Evolutionary conservation across 2,113 vertebrate species (phyloP).

Genomic region (Amblyopsis rosae): DNA sequence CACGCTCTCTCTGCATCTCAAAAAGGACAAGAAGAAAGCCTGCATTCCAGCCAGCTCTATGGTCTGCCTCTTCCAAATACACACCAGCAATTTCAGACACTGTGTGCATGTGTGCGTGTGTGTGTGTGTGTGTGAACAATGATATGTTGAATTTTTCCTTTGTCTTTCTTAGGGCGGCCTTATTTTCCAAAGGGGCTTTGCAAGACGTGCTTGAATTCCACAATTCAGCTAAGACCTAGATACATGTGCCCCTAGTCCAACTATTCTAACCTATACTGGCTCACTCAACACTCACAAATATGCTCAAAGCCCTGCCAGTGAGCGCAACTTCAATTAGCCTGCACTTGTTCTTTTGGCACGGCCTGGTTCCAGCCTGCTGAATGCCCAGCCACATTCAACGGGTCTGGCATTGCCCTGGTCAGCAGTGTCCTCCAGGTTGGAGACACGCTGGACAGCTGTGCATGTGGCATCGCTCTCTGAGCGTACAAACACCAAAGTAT

Average conservation of each 20-base stretch:
- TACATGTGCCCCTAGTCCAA: slow-evolving; percentile 1
- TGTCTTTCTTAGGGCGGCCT: slow-evolving; percentile 7
- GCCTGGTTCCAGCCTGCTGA: too few relatives aligned
- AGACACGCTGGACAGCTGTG: too few relatives aligned
- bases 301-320: too few relatives aligned
- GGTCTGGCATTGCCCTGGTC: too few relatives aligned
- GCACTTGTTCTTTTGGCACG: too few relatives aligned
- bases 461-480: too few relatives aligned
- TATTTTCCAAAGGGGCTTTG: slow-evolving; percentile 33
- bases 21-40: background rate
- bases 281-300: too few relatives aligned
- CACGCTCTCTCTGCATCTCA: slow-evolving; percentile 16
- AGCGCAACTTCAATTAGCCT: too few relatives aligned
- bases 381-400: too few relatives aligned
- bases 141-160: background rate
- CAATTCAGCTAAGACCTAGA: slow-evolving; percentile 19
- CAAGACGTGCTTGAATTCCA: slow-evolving; percentile 24
- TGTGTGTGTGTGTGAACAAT: background rate
- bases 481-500: too few relatives aligned
- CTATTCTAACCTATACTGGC: background rate
- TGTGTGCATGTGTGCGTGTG: too few relatives aligned
- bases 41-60: slow-evolving; percentile 25
- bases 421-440: too few relatives aligned
- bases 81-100: slow-evolving; percentile 5
- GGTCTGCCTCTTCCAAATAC: background rate